Base-by-base conservation (phyloP, 2,888 invertebrate species). In the Ochropleura plecta region DNA sequence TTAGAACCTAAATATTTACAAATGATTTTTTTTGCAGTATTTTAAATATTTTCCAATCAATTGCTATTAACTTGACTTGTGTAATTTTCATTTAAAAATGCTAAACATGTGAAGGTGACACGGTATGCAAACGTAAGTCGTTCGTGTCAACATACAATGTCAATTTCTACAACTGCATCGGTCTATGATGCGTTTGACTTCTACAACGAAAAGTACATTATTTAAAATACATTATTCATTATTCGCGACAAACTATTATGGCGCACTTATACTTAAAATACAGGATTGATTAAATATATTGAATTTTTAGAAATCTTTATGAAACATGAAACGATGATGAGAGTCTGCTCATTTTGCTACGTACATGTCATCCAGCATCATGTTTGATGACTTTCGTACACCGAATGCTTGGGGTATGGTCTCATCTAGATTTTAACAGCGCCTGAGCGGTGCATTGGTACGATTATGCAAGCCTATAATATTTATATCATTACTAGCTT, bases 81-180 rank as follows among this genome's bases (percentile, higher is more conserved):
- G 6, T 70, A 48, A 42, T 53, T 55, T 70, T 66, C 10, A 78
- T 82, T 70, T 40, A 57, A 53, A 69, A 69, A 71, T 77, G 65
- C 64, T 81, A 69, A 66, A 70, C 51, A 69, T 70, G 14, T 81
- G 73, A 78, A 83, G 79, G 83, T 82, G 83, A 81, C 82, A 64
- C 69, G 51, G 18, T 71, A 40, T 68, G 78, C 68, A 78, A 76
- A 76, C 44, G 53, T 53, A 44, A 40, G 66, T 72, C 68, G 44
- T 66, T 62, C 48, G 59, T 71, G 71, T 82, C 49, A 55, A 69
- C 69, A 66, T 14, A 57, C 44, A 60, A 72, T 57, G 82, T 77
- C 10, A 78, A 51, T 72, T 78, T 65, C 69, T 69, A 42, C 62
- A 49, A 70, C 42, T 66, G 49, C 46, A 59, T 49, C 51, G n/a